Percentiles rank a stretch among this genome's conserved stretches.
phyloP scores from a whole-genome alignment of 2,888 invertebrate species.

The Pterostichus niger region DNA sequence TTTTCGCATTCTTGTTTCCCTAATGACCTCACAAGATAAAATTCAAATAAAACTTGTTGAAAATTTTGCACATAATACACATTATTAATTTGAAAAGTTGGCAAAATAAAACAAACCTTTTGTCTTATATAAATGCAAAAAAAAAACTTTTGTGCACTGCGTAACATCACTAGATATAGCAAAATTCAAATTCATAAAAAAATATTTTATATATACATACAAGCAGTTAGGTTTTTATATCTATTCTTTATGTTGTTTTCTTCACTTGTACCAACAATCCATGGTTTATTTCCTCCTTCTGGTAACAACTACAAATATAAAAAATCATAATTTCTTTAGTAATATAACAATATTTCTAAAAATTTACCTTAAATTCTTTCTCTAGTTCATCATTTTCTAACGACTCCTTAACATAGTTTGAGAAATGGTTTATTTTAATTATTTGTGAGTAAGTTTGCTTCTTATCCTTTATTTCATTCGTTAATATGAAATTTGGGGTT shows the following conservation, averaged over 20 bases:
- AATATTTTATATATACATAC: slow-evolving; percentile 72
- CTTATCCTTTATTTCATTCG: not conserved
- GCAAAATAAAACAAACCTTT: too few species aligned
- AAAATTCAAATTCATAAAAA: too few species aligned
- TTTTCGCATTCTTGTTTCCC: too few species aligned
- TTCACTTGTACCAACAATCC: slow-evolving; percentile 74
- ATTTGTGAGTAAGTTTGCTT: slow-evolving; percentile 65
- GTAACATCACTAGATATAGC: too few species aligned
- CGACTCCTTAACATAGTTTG: slow-evolving; percentile 74
- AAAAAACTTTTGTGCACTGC: too few species aligned
- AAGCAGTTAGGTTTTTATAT: slow-evolving; percentile 77
- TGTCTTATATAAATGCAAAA: too few species aligned
- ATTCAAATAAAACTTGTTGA: too few species aligned
- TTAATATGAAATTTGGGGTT: not conserved
- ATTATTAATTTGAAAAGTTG: too few species aligned
- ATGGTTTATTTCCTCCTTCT: slow-evolving; percentile 75
- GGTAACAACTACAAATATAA: slow-evolving; percentile 73
- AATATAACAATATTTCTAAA: not conserved
- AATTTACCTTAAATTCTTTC: slow-evolving; percentile 73
- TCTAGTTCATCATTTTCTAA: slow-evolving; percentile 73
- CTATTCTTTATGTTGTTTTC: slow-evolving; percentile 77
- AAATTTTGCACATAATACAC: too few species aligned
- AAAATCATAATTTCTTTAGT: not conserved
- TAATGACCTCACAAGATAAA: too few species aligned
- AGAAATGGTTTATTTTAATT: slow-evolving; percentile 74